Percentiles rank a stretch among this genome's conserved stretches.
Evolutionary conservation across 2,888 invertebrate genomes (phyloP).

Genomic region (Cephus pulcher): DNA sequence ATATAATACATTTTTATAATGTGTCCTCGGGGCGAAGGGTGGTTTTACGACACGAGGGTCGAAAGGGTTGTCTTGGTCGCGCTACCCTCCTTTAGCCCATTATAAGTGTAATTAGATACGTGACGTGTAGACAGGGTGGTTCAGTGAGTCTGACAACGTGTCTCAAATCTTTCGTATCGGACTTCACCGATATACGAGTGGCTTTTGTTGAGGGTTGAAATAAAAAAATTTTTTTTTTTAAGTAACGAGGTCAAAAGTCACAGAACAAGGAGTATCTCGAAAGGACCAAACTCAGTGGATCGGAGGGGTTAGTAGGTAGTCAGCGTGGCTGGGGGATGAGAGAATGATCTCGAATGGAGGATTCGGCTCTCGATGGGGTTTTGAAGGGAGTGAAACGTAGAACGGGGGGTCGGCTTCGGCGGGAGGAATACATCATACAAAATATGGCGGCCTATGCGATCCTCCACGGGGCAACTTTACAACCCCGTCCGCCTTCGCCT

Average conservation of each 20-base stretch:
- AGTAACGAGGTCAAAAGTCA: not conserved
- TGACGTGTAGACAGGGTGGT: slow-evolving; percentile 20
- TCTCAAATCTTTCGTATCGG: not conserved
- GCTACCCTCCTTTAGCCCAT: slow-evolving; percentile 23
- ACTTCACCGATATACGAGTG: not conserved
- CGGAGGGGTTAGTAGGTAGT: not conserved
- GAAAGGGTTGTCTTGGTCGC: slow-evolving; percentile 27
- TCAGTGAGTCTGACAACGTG: slow-evolving; percentile 7
- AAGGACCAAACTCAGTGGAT: not conserved
- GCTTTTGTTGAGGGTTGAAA: not conserved
- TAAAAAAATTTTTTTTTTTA: not conserved
- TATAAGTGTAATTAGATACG: slow-evolving; percentile 27
- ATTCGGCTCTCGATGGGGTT: not conserved
- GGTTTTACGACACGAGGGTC: slow-evolving; percentile 25
- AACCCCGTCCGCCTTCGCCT: slow-evolving; percentile 51
- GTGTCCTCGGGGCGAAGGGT: slow-evolving; percentile 34
- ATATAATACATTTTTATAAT: slow-evolving; percentile 44
- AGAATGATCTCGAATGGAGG: slow-evolving; percentile 2
- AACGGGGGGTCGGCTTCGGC: slow-evolving; percentile 20
- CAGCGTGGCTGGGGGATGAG: not conserved
- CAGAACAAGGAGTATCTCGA: not conserved
- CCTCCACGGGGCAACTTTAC: slow-evolving; percentile 64
- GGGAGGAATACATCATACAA: slow-evolving; percentile 56
- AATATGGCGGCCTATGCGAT: slow-evolving; percentile 63
- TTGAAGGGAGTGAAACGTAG: slow-evolving; percentile 36